Evolutionary conservation across 2,113 vertebrate genomes (phyloP), one percentile per base, ranked within the genome.

Genomic region (Lota lota): DNA sequence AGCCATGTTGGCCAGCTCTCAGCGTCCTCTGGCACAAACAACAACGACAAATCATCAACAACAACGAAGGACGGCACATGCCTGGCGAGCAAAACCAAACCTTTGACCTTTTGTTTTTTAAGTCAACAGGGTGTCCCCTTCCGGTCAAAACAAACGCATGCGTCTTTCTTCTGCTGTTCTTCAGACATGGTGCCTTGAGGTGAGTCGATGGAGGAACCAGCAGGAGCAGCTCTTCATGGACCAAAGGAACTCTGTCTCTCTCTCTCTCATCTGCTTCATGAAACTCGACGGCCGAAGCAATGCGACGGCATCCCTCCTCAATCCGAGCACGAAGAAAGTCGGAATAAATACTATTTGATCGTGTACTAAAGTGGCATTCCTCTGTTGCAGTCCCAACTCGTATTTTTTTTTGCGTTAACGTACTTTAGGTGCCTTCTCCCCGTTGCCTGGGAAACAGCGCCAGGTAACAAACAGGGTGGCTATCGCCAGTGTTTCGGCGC

Each of bases 261-360:
- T 16, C n/a, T 12, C 15, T 16, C 16, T 18, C 53, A 1, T 56
- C 53, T 5, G 53, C n/a, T n/a, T n/a, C n/a, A n/a, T n/a, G n/a
- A n/a, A n/a, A n/a, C n/a, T n/a, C n/a, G n/a, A n/a, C n/a, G n/a
- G n/a, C n/a, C n/a, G 67, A 91, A 94, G 91, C 91, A 93, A n/a
- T n/a, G 91, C 92, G 87, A 87, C 88, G 88, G 87, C 83, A 85
- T 88, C 80, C 84, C 84, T n/a, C 87, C 80, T 87, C 76, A 78
- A 85, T 74, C 83, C 88, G 88, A 88, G 84, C 83, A 93, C 86
- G 93, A 93, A 93, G 80, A 86, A 77, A 91, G 85, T 89, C 24
- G 82, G 80, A 89, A 93, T 93, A 94, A 90, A 93, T 95, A 91
- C 84, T 91, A 77, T 88, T 76, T 82, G 80, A 87, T 88, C 86